Conservation (phyloP, 2,888 invertebrate genomes). For the Heliconius ethilla region DNA sequence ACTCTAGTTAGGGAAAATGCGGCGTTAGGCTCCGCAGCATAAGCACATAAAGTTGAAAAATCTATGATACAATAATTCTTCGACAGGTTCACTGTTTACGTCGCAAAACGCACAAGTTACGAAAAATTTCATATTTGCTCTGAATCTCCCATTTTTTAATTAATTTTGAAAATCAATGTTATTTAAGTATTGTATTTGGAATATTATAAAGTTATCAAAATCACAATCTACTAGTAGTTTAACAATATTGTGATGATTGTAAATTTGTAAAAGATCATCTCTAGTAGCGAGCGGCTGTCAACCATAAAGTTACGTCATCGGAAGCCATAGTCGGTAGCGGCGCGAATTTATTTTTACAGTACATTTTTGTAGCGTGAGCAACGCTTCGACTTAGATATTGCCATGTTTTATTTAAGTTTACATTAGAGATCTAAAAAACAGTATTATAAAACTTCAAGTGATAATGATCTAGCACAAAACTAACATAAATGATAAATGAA, state of each 20-base stretch:
- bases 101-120: too few relatives aligned
- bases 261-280: background rate
- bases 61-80: too few relatives aligned
- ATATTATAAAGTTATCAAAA: background rate
- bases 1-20: too few relatives aligned
- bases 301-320: slow-evolving; percentile 35
- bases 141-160: background rate
- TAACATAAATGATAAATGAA: too few relatives aligned
- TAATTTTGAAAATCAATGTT: background rate
- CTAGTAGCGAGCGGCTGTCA: slow-evolving; percentile 21
- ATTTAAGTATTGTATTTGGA: background rate
- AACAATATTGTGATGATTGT: background rate
- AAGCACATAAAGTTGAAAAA: too few relatives aligned
- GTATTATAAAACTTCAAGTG: background rate
- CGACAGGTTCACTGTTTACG: too few relatives aligned
- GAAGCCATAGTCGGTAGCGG: slow-evolving; percentile 27
- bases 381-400: slow-evolving; percentile 19
- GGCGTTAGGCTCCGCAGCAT: too few relatives aligned
- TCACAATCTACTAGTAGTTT: background rate
- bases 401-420: slow-evolving; percentile 14
- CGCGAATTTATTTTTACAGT: slow-evolving; percentile 32
- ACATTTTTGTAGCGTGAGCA: slow-evolving; percentile 33
- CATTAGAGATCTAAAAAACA: background rate
- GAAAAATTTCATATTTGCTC: background rate
- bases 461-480: background rate